Conservation (phyloP, 1,140 invertebrate genomes). For the Brachionus plicatilis region DNA sequence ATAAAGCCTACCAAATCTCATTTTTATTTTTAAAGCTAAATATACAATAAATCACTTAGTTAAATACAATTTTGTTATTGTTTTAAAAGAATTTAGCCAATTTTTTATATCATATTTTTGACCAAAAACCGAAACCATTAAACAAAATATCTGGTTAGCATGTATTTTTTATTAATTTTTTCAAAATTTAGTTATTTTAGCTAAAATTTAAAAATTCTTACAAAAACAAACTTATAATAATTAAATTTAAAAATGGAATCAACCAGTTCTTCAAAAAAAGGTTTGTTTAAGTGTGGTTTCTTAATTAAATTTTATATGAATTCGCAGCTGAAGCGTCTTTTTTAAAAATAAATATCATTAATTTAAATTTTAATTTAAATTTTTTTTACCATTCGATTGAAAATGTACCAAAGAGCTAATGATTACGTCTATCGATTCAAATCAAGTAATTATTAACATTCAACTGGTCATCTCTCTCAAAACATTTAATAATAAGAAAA, state of each 20-base stretch:
- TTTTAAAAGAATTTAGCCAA: neutral
- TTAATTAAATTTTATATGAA: neutral
- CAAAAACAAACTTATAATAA: neutral
- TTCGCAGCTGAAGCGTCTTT: neutral
- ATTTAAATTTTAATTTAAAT: neutral
- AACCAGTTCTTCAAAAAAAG: neutral
- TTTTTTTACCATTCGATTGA: neutral
- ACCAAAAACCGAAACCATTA: neutral
- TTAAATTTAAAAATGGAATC: slow-evolving; percentile 2
- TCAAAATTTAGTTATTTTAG: neutral
- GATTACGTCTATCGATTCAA: neutral
- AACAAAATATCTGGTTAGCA: neutral
- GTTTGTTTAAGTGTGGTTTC: slow-evolving; percentile 14
- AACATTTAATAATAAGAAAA: too few relatives aligned
- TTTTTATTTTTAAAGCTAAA: neutral
- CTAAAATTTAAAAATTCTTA: neutral
- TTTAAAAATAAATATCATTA: neutral
- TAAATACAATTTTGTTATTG: neutral
- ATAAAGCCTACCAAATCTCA: neutral
- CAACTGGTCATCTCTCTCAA: neutral
- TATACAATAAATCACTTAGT: neutral
- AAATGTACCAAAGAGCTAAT: neutral
- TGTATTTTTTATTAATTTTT: neutral
- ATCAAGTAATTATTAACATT: neutral
- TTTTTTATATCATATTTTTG: neutral